Conservation (phyloP, 2,888 invertebrate genomes). For the Eudemis profundana region DNA sequence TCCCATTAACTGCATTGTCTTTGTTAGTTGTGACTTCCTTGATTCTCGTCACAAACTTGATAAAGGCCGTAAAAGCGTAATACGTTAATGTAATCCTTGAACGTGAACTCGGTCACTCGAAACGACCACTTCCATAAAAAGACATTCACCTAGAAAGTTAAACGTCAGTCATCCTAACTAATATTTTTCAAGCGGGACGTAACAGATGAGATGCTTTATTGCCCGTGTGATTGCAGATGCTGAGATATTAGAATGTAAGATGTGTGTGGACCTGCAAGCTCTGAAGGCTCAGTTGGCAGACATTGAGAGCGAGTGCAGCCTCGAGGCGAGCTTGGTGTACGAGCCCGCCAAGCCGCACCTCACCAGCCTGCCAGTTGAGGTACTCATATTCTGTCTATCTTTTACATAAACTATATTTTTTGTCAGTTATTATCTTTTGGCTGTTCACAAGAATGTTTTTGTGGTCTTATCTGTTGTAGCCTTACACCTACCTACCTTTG, state of each 20-base stretch:
- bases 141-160: conserved; percentile 46
- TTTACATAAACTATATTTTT: neutral
- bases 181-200: neutral
- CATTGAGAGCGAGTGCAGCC: conserved; percentile 59
- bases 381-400: conserved; percentile 47
- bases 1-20: neutral
- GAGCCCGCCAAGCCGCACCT: conserved; percentile 59
- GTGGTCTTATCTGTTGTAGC: too few species aligned
- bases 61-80: neutral
- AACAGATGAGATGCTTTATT: neutral
- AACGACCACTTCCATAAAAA: conserved; percentile 47
- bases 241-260: conserved; percentile 47
- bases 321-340: conserved; percentile 50
- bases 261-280: conserved; percentile 69
- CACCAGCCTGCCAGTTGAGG: conserved; percentile 77
- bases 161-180: conserved; percentile 33
- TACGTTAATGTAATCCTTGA: conserved; percentile 30
- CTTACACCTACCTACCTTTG: too few species aligned
- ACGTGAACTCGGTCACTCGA: conserved; percentile 17
- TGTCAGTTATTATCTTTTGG: too few species aligned
- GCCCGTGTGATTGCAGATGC: conserved; percentile 4
- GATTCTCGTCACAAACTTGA: neutral
- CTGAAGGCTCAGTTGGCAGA: conserved; percentile 61
- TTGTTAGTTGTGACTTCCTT: conserved; percentile 12
- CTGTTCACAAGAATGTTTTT: too few species aligned